Evolutionary conservation across 2,888 invertebrate species (phyloP).

Genomic region (Eilema depressum): DNA sequence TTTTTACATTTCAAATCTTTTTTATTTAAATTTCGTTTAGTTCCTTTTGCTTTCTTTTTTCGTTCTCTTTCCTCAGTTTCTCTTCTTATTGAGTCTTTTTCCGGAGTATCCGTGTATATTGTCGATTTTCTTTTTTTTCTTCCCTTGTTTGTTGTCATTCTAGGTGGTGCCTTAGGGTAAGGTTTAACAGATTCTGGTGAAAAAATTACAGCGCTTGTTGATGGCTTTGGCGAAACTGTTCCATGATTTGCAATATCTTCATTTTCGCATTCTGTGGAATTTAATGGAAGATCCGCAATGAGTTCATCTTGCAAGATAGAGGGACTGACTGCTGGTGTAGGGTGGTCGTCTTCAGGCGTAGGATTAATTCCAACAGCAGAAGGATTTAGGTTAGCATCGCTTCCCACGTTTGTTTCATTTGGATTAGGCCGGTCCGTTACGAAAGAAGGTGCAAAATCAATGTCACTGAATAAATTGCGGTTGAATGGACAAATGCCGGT

Average conservation of each 20-base stretch:
- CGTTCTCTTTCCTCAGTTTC: neutral
- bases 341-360: too few relatives aligned
- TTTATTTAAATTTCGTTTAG: neutral
- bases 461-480: too few relatives aligned
- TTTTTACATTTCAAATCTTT: neutral
- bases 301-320: too few relatives aligned
- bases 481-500: too few relatives aligned
- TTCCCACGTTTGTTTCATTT: too few relatives aligned
- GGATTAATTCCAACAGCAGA: too few relatives aligned
- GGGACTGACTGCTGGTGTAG: too few relatives aligned
- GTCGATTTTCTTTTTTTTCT: slow-evolving; percentile 1
- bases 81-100: neutral
- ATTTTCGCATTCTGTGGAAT: too few relatives aligned
- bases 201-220: neutral
- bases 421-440: too few relatives aligned
- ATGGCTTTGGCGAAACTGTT: neutral
- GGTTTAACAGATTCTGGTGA: neutral
- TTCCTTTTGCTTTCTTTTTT: neutral
- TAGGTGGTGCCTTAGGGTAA: neutral
- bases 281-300: too few relatives aligned
- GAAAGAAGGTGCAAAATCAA: too few relatives aligned
- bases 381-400: too few relatives aligned
- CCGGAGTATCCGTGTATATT: slow-evolving; percentile 11
- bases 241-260: neutral
- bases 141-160: neutral